These are phyloP conservation scores for Argentina silus DNA, from an alignment of 2,797 vertebrate genomes.

Conservation along the genomic window DNA sequence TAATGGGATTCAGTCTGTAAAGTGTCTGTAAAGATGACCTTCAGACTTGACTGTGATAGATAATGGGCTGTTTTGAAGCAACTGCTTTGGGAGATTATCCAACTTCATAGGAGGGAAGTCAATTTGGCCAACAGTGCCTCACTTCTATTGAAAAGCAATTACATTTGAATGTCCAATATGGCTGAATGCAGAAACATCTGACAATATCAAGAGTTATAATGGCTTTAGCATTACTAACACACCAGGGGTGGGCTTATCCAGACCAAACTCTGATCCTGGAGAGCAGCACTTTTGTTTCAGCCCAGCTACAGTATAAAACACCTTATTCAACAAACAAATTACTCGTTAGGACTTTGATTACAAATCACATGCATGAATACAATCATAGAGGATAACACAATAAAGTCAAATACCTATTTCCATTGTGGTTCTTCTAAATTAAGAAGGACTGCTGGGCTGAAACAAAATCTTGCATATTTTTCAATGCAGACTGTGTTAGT, in stretches of 20 bases:
- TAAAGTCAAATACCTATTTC: too few relatives aligned
- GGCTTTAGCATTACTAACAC: too few relatives aligned
- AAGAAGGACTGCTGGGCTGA: too few relatives aligned
- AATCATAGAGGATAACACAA: too few relatives aligned
- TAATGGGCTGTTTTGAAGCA: background rate
- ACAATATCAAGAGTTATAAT: background rate
- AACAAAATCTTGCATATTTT: too few relatives aligned
- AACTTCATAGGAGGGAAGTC: background rate
- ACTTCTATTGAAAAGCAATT: background rate
- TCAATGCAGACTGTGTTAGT: background rate
- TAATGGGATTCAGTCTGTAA: slow-evolving; percentile 9
- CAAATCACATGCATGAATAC: too few relatives aligned
- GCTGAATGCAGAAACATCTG: background rate
- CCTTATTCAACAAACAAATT: too few relatives aligned
- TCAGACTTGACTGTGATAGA: slow-evolving; percentile 20
- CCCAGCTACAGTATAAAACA: too few relatives aligned
- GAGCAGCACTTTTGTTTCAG: too few relatives aligned
- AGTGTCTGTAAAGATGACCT: slow-evolving; percentile 15
- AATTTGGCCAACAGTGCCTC: background rate
- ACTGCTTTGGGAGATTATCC: slow-evolving; percentile 3
- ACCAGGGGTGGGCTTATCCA: background rate
- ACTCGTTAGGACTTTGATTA: too few relatives aligned
- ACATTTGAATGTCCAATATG: background rate
- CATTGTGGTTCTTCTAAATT: too few relatives aligned
- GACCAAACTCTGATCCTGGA: too few relatives aligned